Evolutionary conservation across 2,797 vertebrate species (phyloP), one percentile per base, ranked within the genome.

Genomic region (Fundulus diaphanus): DNA sequence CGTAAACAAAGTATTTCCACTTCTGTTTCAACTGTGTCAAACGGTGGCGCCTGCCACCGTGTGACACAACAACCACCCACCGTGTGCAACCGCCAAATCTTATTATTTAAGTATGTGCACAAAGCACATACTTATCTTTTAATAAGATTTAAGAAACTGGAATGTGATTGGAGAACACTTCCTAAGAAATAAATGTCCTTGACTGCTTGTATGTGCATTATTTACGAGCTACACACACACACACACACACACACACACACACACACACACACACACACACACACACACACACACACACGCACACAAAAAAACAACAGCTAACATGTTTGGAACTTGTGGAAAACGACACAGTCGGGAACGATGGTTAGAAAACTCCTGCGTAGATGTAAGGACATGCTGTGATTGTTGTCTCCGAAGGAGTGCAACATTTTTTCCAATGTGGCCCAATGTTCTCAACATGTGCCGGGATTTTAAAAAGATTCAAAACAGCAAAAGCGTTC

Each of bases 1-100:
- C 74, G 68, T 78, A 77, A 85, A 88, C 78, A 78, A 79, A 48
- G 51, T 24, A 56, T 69, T 74, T 51, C 27, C 44, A 57, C n/a
- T 78, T 67, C 66, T 61, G 15, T 74, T 71, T 70, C 48, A 27
- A 0, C 5, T n/a, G 1, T 65, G 29, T n/a, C 65, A 61, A 42
- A 52, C 70, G 35, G 66, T 5, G 80, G 56, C 69, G 66, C 76
- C 72, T 77, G 42, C 15, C 73, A 71, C 82, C 48, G 57, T 54
- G 49, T 74, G 72, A 66, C 76, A 76, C 79, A 74, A 52, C 46
- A 80, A 61, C 27, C 44, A 15, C 48, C 54, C 65, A 66, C 15
- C 56, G 59, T 18, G 52, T 16, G 63, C 27, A 75, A 44, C 42
- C 78, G 68, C 42, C 70, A 80, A 80, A 84, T 42, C 24, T 66